A percentile compares a stretch with the other conserved stretches of the same genome.
Conservation (phyloP, 2,797 vertebrate genomes). For the Aldrovandia affinis region DNA sequence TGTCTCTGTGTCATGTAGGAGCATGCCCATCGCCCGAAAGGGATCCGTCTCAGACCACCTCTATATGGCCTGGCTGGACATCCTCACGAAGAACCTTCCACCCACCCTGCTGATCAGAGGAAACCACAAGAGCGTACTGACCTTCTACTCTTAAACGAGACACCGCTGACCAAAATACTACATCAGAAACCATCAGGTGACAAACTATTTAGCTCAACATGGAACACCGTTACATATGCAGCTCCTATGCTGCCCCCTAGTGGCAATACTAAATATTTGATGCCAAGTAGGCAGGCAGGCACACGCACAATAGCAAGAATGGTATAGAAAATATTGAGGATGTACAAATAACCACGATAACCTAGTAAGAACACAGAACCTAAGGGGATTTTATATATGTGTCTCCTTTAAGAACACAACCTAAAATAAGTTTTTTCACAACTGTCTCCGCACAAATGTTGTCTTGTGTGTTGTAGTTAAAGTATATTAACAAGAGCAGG, state of each 20-base stretch:
- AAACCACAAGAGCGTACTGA: conserved; percentile 97
- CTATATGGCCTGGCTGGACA: conserved; percentile 97
- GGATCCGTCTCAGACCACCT: conserved; percentile 89
- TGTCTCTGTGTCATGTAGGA: conserved; percentile 72
- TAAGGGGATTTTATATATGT: conserved; percentile 5
- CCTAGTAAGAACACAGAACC: background rate
- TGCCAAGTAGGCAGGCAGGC: background rate
- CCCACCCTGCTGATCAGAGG: conserved; percentile 90
- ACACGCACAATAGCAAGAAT: conserved; percentile 2
- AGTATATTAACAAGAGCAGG: no score
- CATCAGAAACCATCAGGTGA: conserved; percentile 24
- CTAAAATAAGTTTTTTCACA: conserved; percentile 37
- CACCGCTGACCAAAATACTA: conserved; percentile 17
- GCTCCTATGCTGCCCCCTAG: conserved; percentile 37
- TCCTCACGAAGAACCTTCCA: conserved; percentile 91
- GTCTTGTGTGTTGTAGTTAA: conserved; percentile 14
- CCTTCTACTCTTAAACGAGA: conserved; percentile 91
- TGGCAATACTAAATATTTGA: conserved; percentile 35
- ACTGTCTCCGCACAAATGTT: conserved; percentile 31
- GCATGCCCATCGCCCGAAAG: conserved; percentile 95
- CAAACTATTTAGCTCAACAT: conserved; percentile 25
- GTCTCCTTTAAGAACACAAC: conserved; percentile 9
- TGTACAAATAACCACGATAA: background rate
- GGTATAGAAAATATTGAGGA: background rate
- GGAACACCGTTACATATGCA: conserved; percentile 38